Percentiles rank a stretch among this genome's conserved stretches.
Conservation (phyloP, 2,888 invertebrate genomes). For the Chymomyza fuscimana region DNA sequence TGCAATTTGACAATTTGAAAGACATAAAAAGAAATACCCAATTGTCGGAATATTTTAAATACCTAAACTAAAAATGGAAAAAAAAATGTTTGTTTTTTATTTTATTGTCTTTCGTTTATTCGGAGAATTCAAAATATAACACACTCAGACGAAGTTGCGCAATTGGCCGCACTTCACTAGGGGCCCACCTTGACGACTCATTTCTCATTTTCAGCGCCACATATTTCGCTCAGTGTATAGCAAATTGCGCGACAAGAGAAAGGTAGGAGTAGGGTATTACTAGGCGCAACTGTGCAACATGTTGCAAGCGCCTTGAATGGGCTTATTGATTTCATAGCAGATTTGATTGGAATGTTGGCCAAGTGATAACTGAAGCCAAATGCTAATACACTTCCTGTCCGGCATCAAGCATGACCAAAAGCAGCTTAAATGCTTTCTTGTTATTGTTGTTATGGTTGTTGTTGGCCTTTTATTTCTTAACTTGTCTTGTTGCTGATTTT, state of each 20-base stretch:
- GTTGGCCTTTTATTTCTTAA: slow-evolving; percentile 24
- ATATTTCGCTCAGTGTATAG: slow-evolving; percentile 36
- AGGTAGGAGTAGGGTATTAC: slow-evolving; percentile 39
- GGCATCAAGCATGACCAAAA: slow-evolving; percentile 2
- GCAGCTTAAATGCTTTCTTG: slow-evolving; percentile 1
- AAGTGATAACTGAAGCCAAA: slow-evolving; percentile 1
- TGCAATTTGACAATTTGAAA: too few species aligned
- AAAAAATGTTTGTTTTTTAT: too few species aligned
- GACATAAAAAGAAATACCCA: too few species aligned
- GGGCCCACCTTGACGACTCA: too few species aligned
- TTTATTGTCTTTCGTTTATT: too few species aligned
- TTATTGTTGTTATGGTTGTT: slow-evolving; percentile 5
- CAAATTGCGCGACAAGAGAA: slow-evolving; percentile 57
- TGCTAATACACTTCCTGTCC: slow-evolving; percentile 4
- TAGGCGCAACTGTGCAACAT: slow-evolving; percentile 19
- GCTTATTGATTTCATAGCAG: slow-evolving; percentile 71
- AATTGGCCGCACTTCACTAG: too few species aligned
- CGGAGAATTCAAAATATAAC: too few species aligned
- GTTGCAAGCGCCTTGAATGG: slow-evolving; percentile 48
- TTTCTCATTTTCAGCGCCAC: too few species aligned
- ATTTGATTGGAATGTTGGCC: slow-evolving; percentile 53
- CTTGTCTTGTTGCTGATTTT: slow-evolving; percentile 28
- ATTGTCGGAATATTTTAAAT: too few species aligned
- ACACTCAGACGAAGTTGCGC: too few species aligned
- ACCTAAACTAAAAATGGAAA: too few species aligned